Evolutionary conservation across 2,888 invertebrate genomes (phyloP).

Genomic region (Chalcis sispes): DNA sequence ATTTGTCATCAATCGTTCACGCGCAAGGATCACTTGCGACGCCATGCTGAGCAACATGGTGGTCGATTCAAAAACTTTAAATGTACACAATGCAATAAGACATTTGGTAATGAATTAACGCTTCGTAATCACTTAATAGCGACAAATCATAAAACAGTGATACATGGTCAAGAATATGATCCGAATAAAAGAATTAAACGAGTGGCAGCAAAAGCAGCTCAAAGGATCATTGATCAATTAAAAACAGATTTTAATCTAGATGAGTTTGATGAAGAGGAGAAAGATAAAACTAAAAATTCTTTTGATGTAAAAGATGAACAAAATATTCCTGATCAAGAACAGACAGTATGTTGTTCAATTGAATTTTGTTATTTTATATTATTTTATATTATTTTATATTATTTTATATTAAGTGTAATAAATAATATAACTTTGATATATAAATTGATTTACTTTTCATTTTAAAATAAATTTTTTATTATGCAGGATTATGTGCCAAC

Average conservation of each 20-base stretch:
- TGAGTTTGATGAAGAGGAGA: slow-evolving; percentile 58
- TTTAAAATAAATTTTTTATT: slow-evolving; percentile 17
- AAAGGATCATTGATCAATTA: slow-evolving; percentile 73
- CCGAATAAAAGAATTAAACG: slow-evolving; percentile 73
- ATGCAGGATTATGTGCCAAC: slow-evolving; percentile 2
- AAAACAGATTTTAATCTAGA: slow-evolving; percentile 68
- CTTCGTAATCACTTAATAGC: slow-evolving; percentile 74
- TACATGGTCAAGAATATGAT: slow-evolving; percentile 72
- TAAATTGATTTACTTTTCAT: slow-evolving; percentile 6
- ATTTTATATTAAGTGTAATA: slow-evolving; percentile 1
- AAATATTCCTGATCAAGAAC: background rate
- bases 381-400: background rate
- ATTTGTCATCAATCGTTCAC: slow-evolving; percentile 67
- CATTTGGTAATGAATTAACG: slow-evolving; percentile 71
- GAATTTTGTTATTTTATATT: background rate
- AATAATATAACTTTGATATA: slow-evolving; percentile 13
- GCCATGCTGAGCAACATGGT: slow-evolving; percentile 68
- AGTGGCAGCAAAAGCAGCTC: slow-evolving; percentile 73
- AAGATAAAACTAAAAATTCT: slow-evolving; percentile 56
- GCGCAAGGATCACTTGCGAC: slow-evolving; percentile 66
- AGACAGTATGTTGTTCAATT: too few species aligned
- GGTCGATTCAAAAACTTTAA: slow-evolving; percentile 52
- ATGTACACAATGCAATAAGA: slow-evolving; percentile 72
- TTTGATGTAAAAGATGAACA: slow-evolving; percentile 50
- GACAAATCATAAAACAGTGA: slow-evolving; percentile 71